A percentile compares a stretch with the other conserved stretches of the same genome.
Conservation (phyloP, 2,113 vertebrate genomes). For the Microtus ochrogaster region DNA sequence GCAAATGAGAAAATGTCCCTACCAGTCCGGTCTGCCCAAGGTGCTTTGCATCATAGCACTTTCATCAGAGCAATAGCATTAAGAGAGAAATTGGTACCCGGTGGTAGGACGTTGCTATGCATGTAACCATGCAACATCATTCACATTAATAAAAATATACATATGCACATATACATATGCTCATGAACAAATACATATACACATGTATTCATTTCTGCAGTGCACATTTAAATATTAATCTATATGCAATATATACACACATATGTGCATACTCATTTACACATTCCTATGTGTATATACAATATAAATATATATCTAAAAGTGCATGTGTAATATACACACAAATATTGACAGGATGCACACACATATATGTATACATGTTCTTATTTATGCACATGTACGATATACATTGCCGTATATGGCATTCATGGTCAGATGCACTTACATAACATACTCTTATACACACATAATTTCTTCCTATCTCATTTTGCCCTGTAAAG, state of each 20-base stretch:
- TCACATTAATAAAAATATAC: not conserved
- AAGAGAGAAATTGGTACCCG: too few relatives aligned
- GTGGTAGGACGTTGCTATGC: too few relatives aligned
- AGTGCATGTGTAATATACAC: not conserved
- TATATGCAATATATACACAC: not conserved
- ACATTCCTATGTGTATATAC: not conserved
- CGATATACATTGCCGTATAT: not conserved
- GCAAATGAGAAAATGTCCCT: too few relatives aligned
- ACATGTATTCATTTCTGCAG: not conserved
- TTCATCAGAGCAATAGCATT: too few relatives aligned
- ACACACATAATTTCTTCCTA: not conserved
- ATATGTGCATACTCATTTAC: not conserved
- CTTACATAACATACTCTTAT: not conserved
- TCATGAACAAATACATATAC: not conserved
- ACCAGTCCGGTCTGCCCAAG: too few relatives aligned
- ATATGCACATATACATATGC: not conserved
- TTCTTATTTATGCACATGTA: not conserved
- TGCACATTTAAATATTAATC: not conserved
- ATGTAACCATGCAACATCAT: not conserved
- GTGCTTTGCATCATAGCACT: too few relatives aligned
- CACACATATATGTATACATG: not conserved
- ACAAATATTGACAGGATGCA: too few relatives aligned
- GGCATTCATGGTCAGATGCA: not conserved
- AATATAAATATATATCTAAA: not conserved
- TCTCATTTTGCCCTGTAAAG: not conserved